Conservation (phyloP, 2,797 vertebrate species). For the Hemitrygon akajei region DNA sequence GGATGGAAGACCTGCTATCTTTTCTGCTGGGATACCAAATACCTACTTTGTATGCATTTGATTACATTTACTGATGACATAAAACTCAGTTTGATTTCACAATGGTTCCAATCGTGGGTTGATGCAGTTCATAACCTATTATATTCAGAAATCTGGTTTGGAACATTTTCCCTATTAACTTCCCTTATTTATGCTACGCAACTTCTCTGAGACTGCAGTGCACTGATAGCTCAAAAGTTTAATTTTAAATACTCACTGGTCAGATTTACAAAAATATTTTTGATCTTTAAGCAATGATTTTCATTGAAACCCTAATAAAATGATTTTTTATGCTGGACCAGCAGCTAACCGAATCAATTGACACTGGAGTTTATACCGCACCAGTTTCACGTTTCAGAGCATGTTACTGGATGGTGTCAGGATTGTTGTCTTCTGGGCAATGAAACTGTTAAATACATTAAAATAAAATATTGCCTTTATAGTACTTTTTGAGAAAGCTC, state of each 20-base stretch:
- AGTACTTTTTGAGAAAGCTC: not conserved
- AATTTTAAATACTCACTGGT: not conserved
- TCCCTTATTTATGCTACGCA: not conserved
- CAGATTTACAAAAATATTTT: not conserved
- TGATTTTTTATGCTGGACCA: not conserved
- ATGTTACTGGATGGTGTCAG: not conserved
- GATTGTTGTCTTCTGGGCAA: not conserved
- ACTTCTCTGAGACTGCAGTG: not conserved
- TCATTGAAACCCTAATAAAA: not conserved
- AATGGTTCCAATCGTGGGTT: not conserved
- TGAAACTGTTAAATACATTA: not conserved
- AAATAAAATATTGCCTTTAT: not conserved
- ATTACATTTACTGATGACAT: not conserved
- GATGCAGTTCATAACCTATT: not conserved
- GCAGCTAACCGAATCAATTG: not conserved
- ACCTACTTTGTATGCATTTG: not conserved
- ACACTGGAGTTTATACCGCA: not conserved
- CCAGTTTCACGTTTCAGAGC: not conserved
- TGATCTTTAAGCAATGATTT: not conserved
- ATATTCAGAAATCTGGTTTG: not conserved
- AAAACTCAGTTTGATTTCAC: not conserved
- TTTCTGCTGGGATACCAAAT: not conserved
- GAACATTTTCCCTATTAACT: not conserved
- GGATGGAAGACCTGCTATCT: not conserved
- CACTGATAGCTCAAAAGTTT: not conserved